These are phyloP conservation scores for Leucania comma DNA, from an alignment of 2,888 invertebrate genomes.

Conservation along the genomic window DNA sequence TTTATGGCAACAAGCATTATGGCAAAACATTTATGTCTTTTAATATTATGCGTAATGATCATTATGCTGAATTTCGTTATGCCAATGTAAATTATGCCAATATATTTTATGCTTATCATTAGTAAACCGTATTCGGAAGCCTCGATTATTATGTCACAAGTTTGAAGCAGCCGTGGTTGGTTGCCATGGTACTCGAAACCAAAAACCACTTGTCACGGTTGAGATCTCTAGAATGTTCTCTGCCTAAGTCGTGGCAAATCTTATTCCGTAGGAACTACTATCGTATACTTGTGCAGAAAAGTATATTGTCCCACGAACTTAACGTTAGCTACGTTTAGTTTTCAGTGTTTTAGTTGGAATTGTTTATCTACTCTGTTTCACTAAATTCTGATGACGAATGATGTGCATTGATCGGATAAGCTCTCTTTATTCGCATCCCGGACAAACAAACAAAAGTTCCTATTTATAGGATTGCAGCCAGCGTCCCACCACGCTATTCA, in stretches of 20 bases:
- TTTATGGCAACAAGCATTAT: too few relatives aligned
- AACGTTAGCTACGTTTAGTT: background rate
- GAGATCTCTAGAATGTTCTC: constrained; percentile 34
- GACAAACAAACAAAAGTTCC: constrained; percentile 25
- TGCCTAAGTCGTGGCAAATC: constrained; percentile 10
- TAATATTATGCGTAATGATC: too few relatives aligned
- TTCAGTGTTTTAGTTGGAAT: background rate
- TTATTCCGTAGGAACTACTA: constrained; percentile 17
- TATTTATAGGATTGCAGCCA: constrained; percentile 29
- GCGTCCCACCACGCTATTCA: constrained; percentile 22
- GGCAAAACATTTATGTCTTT: too few relatives aligned
- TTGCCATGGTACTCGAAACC: constrained; percentile 36
- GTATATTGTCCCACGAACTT: constrained; percentile 5
- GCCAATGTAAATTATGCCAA: too few relatives aligned
- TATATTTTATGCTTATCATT: too few relatives aligned
- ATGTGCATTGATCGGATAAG: constrained; percentile 10
- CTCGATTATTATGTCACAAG: constrained; percentile 31
- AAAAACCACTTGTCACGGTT: constrained; percentile 40
- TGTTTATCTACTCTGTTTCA: background rate
- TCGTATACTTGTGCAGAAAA: constrained; percentile 19
- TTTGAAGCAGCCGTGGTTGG: constrained; percentile 26
- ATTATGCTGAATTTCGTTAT: too few relatives aligned
- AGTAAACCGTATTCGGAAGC: too few relatives aligned
- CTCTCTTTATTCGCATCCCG: constrained; percentile 5
- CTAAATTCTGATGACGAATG: background rate